Conservation (phyloP, 2,888 invertebrate genomes). For the Loripinus fragilis region DNA sequence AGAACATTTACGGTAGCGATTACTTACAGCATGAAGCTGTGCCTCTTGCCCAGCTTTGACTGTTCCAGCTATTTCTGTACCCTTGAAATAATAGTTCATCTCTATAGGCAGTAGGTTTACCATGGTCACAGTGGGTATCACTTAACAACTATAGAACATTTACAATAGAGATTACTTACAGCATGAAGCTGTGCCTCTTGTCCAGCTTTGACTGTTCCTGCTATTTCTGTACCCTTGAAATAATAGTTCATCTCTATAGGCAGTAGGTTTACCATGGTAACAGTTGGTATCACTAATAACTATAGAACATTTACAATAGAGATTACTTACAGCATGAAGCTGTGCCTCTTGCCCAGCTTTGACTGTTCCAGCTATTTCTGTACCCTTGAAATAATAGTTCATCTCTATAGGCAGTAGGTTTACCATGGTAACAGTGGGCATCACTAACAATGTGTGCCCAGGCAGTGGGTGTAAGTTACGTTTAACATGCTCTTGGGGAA, state of each 20-base stretch:
- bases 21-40: conserved; percentile 82
- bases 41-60: conserved; percentile 84
- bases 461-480: conserved; percentile 85
- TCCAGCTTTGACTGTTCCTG: conserved; percentile 83
- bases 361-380: conserved; percentile 80
- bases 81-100: conserved; percentile 82
- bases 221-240: conserved; percentile 77
- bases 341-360: conserved; percentile 84
- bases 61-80: conserved; percentile 77
- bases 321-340: conserved; percentile 81
- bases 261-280: conserved; percentile 94
- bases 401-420: conserved; percentile 92
- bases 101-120: conserved; percentile 93
- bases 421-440: conserved; percentile 92
- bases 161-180: conserved; percentile 80
- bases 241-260: conserved; percentile 86
- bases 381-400: conserved; percentile 80
- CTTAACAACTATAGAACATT: no score
- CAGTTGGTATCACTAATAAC: conserved; percentile 92
- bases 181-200: conserved; percentile 82
- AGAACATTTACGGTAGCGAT: no score
- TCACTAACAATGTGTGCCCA: conserved; percentile 93
- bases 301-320: no score
- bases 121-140: conserved; percentile 92
- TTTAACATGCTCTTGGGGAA: conserved; percentile 87